Evolutionary conservation across 1,140 invertebrate species (phyloP).

Genomic region (Druon quercuslanigerum): DNA sequence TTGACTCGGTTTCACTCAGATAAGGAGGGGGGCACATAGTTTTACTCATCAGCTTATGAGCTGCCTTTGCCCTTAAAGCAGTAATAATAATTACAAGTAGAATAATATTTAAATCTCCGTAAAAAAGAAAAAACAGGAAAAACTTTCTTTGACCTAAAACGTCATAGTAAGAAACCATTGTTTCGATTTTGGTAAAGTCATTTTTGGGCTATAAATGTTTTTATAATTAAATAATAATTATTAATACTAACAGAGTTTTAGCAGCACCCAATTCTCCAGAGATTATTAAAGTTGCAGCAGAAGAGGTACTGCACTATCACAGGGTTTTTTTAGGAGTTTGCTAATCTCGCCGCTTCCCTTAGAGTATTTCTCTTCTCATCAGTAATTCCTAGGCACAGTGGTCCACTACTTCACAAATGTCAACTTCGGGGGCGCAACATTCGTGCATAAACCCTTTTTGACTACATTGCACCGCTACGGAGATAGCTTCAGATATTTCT

Average conservation of each 20-base stretch:
- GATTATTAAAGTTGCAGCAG: conserved; percentile 77
- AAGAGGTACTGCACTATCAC: conserved; percentile 67
- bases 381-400: conserved; percentile 72
- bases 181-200: too few species aligned
- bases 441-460: conserved; percentile 71
- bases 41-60: too few species aligned
- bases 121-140: too few species aligned
- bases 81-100: too few species aligned
- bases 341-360: conserved; percentile 79
- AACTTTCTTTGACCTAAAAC: too few species aligned
- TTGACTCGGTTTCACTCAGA: too few species aligned
- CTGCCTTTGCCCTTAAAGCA: too few species aligned
- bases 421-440: conserved; percentile 78
- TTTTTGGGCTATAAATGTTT: too few species aligned
- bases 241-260: conserved; percentile 78
- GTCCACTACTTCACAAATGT: conserved; percentile 77
- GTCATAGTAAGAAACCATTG: too few species aligned
- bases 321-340: conserved; percentile 74
- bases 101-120: too few species aligned
- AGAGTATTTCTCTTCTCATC: conserved; percentile 75
- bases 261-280: conserved; percentile 81
- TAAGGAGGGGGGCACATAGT: too few species aligned
- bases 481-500: conserved; percentile 79
- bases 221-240: background rate
- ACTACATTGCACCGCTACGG: conserved; percentile 76